A percentile compares a stretch with the other conserved stretches of the same genome.
phyloP scores from a whole-genome alignment of 2,888 invertebrate genomes.

The Noctuana brunneofusca region DNA sequence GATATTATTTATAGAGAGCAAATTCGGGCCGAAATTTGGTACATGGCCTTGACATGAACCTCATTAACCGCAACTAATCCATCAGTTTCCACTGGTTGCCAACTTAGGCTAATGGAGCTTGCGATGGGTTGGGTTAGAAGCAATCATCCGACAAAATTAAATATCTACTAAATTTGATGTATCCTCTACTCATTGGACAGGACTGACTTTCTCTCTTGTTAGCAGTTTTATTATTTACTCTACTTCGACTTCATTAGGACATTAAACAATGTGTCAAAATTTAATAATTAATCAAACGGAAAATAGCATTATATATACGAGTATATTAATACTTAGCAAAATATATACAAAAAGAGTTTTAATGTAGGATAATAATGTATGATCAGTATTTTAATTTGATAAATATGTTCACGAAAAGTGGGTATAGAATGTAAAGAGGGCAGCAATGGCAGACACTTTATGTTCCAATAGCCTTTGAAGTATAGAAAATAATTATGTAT shows the following conservation, averaged over 20 bases:
- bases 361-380: too few species aligned
- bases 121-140: background rate
- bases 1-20: background rate
- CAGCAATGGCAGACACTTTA: background rate
- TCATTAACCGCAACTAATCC: constrained; percentile 1
- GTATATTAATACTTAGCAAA: too few species aligned
- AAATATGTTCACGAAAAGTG: too few species aligned
- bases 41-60: constrained; percentile 1
- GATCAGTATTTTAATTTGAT: too few species aligned
- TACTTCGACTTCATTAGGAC: too few species aligned
- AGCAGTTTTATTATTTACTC: too few species aligned
- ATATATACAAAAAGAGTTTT: too few species aligned
- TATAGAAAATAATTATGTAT: background rate
- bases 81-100: background rate
- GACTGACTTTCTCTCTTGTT: too few species aligned
- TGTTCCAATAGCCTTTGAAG: background rate
- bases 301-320: too few species aligned
- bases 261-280: too few species aligned
- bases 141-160: background rate
- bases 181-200: background rate
- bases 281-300: too few species aligned
- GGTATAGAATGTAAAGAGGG: background rate
- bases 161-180: background rate
- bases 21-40: background rate
- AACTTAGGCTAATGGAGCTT: constrained; percentile 1